Percentiles rank a stretch among this genome's conserved stretches.
phyloP scores from a whole-genome alignment of 2,113 vertebrate genomes.

The Chlorocebus sabaeus region DNA sequence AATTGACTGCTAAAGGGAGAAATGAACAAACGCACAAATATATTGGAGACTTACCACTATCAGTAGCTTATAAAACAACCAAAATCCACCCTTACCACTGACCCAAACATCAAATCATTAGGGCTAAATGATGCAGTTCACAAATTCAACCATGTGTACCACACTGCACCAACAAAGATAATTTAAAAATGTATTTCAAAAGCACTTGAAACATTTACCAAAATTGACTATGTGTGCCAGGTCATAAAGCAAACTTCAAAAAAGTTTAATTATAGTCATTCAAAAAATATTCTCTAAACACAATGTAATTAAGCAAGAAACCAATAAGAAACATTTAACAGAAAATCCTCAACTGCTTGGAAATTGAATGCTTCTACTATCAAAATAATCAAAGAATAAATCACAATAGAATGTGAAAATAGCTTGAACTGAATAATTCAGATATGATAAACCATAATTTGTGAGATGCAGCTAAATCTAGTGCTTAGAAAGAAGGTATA shows the following conservation, averaged over 20 bases:
- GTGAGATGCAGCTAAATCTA: neutral
- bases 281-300: neutral
- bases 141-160: neutral
- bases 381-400: neutral
- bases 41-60: neutral
- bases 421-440: neutral
- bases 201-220: neutral
- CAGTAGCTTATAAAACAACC: neutral
- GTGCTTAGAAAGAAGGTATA: neutral
- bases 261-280: neutral
- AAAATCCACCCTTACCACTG: neutral
- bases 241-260: neutral
- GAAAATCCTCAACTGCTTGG: neutral
- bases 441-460: neutral
- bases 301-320: neutral
- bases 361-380: neutral
- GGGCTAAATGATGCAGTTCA: neutral
- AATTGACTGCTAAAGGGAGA: neutral
- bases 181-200: neutral
- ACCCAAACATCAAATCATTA: neutral
- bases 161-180: neutral
- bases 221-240: neutral
- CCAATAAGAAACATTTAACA: neutral
- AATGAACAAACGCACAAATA: neutral
- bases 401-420: neutral